Percentiles rank a stretch among this genome's conserved stretches.
Evolutionary conservation across 2,113 vertebrate species (phyloP).

Genomic region (Nannobrachium achirus): DNA sequence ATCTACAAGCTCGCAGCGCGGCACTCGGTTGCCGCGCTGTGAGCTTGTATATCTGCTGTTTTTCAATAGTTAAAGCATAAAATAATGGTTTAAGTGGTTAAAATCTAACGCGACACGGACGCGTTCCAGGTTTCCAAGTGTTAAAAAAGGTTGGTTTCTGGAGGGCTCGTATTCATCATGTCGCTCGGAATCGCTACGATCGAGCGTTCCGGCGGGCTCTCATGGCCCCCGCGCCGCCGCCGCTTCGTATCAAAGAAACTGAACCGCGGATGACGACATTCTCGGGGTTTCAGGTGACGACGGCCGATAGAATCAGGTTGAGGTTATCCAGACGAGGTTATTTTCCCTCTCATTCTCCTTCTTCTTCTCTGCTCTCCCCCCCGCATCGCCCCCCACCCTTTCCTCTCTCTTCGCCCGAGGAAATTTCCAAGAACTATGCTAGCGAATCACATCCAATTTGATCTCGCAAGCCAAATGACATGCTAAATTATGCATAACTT

Average conservation of each 20-base stretch:
- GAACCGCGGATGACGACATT: background rate
- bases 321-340: too few species aligned
- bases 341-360: conserved; percentile 1
- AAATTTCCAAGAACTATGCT: conserved; percentile 45
- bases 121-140: too few species aligned
- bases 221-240: too few species aligned
- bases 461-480: conserved; percentile 67
- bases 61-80: too few species aligned
- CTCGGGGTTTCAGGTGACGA: background rate
- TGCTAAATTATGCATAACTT: conserved; percentile 80
- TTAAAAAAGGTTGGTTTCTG: conserved; percentile 50
- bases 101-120: too few species aligned
- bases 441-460: conserved; percentile 66
- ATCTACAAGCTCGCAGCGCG: too few species aligned
- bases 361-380: background rate
- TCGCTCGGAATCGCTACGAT: conserved; percentile 17
- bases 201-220: background rate
- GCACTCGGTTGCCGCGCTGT: too few species aligned
- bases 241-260: background rate
- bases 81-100: too few species aligned
- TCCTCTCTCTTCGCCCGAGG: conserved; percentile 40
- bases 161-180: conserved; percentile 51
- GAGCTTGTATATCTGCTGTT: too few species aligned
- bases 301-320: conserved; percentile 33
- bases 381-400: background rate